These are phyloP conservation scores for Oreonectes daqikongensis DNA, from an alignment of 2,797 vertebrate species.

Conservation along the genomic window DNA sequence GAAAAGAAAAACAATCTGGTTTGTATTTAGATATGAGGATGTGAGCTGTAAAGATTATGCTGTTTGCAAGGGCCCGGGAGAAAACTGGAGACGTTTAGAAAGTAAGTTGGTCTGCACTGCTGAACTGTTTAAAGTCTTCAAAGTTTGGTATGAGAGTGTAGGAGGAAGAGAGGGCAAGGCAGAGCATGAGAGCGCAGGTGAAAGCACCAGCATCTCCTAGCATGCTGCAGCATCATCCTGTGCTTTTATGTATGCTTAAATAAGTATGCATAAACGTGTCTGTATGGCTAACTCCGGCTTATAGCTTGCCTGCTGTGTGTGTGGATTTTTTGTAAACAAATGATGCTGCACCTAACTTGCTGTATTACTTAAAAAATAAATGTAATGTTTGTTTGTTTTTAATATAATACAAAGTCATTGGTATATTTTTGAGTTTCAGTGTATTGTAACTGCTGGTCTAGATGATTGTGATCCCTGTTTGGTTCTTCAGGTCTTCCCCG, in stretches of 20 bases:
- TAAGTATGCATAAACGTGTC: constrained; percentile 3
- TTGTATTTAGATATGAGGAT: constrained; percentile 1
- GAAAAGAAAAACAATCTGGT: neutral
- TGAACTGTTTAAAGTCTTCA: constrained; percentile 17
- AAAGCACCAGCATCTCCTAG: neutral
- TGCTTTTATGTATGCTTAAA: constrained; percentile 17
- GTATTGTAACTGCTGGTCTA: neutral
- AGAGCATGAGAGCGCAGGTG: neutral
- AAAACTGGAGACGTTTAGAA: neutral
- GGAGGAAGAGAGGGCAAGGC: neutral
- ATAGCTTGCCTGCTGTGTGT: neutral
- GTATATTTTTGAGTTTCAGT: too few relatives aligned
- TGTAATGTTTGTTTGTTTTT: too few relatives aligned
- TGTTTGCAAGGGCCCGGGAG: neutral
- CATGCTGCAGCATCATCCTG: constrained; percentile 11
- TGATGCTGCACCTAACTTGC: neutral
- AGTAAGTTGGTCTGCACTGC: constrained; percentile 6
- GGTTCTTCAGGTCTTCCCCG: constrained; percentile 18
- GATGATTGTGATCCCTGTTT: neutral
- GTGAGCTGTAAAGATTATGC: neutral
- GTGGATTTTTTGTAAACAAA: neutral
- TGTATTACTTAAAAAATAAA: too few relatives aligned
- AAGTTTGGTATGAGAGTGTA: neutral
- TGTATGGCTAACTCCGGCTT: neutral
- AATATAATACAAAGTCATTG: too few relatives aligned